These are phyloP conservation scores for Ophioninae sp. DNA, from an alignment of 2,888 invertebrate genomes.

Conservation along the genomic window DNA sequence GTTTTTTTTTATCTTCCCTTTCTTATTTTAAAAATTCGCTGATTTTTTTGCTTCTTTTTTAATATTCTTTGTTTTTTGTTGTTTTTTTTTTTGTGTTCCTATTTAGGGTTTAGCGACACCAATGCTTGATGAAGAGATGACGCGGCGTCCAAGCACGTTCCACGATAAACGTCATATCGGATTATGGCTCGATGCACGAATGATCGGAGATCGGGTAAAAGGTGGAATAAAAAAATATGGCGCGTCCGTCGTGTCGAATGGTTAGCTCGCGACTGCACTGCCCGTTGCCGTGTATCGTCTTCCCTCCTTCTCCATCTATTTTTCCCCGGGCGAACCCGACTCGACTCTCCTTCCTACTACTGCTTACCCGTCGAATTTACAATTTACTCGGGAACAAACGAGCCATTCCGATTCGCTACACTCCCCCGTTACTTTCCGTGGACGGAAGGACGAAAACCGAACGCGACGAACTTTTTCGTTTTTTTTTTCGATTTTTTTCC, in stretches of 20 bases:
- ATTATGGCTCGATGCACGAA: slow-evolving; percentile 2
- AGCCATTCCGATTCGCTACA: slow-evolving; percentile 70
- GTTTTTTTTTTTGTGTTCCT: neutral
- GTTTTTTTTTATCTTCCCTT: too few species aligned
- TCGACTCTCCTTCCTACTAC: slow-evolving; percentile 46
- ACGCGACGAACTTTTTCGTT: neutral
- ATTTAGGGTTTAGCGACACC: slow-evolving; percentile 29
- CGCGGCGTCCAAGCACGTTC: slow-evolving; percentile 28
- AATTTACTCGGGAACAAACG: slow-evolving; percentile 23
- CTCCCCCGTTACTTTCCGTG: slow-evolving; percentile 71
- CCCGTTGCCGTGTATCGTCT: slow-evolving; percentile 56
- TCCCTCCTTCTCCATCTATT: slow-evolving; percentile 47
- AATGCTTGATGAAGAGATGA: slow-evolving; percentile 6
- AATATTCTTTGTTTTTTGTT: neutral
- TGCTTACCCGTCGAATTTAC: slow-evolving; percentile 62
- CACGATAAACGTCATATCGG: slow-evolving; percentile 50
- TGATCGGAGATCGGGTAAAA: neutral
- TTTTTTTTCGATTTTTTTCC: neutral
- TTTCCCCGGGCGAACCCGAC: slow-evolving; percentile 24
- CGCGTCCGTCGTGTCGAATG: slow-evolving; percentile 68
- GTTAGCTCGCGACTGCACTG: slow-evolving; percentile 74
- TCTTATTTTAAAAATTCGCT: too few species aligned
- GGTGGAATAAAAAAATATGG: slow-evolving; percentile 37
- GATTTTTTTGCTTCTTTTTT: neutral
- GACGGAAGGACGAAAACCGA: slow-evolving; percentile 27